Evolutionary conservation across 2,113 vertebrate species (phyloP).

Genomic region (Pitta sordida): DNA sequence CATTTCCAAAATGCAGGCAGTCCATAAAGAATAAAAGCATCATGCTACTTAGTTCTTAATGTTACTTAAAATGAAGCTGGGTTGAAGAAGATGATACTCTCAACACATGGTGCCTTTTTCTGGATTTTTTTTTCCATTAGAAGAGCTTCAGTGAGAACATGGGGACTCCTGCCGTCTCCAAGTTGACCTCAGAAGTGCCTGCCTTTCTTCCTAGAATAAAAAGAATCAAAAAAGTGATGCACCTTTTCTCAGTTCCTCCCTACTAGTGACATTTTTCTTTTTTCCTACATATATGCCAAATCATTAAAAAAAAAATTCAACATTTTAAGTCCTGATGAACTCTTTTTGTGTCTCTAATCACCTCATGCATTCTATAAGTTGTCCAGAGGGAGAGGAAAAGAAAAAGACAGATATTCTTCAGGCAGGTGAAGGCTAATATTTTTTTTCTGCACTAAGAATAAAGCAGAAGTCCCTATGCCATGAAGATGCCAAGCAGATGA

Average conservation of each 20-base stretch:
- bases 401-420: background rate
- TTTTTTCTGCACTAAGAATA: background rate
- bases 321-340: background rate
- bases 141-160: background rate
- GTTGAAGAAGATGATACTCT: background rate
- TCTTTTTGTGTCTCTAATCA: background rate
- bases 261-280: background rate
- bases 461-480: background rate
- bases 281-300: background rate
- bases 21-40: background rate
- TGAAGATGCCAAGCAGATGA: background rate
- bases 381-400: background rate
- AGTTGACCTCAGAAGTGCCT: background rate
- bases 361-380: background rate
- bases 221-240: background rate
- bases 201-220: background rate
- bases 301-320: background rate
- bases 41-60: background rate
- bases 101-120: accelerated
- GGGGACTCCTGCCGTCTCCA: background rate
- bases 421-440: background rate
- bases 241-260: background rate
- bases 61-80: background rate
- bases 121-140: background rate
- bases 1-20: background rate